These are phyloP conservation scores for Sitophilus oryzae DNA, from an alignment of 1,140 invertebrate species.

Conservation along the genomic window DNA sequence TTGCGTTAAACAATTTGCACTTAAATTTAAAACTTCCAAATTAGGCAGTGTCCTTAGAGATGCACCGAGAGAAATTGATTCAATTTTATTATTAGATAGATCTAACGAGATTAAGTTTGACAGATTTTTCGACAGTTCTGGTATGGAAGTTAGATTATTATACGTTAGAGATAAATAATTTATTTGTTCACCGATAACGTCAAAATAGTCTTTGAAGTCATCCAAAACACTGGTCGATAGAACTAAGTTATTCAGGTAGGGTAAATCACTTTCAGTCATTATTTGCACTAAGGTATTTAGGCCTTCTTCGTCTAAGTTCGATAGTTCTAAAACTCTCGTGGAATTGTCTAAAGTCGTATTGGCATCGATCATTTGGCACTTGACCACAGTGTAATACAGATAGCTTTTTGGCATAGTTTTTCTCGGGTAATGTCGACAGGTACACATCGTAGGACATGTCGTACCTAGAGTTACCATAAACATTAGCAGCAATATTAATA, in stretches of 20 bases:
- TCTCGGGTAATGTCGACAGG: slow-evolving; percentile 23
- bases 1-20: slow-evolving; percentile 49
- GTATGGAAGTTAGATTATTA: slow-evolving; percentile 47
- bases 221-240: slow-evolving; percentile 16
- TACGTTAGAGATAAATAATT: slow-evolving; percentile 47
- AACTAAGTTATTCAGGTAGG: slow-evolving; percentile 12
- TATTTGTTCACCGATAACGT: slow-evolving; percentile 33
- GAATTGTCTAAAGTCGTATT: slow-evolving; percentile 18
- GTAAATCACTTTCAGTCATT: slow-evolving; percentile 15
- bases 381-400: slow-evolving; percentile 16
- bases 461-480: slow-evolving; percentile 7
- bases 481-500: slow-evolving; percentile 16
- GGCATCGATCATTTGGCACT: slow-evolving; percentile 16
- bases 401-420: slow-evolving; percentile 15
- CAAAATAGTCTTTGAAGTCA: slow-evolving; percentile 35
- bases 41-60: slow-evolving; percentile 40
- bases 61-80: slow-evolving; percentile 17
- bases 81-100: slow-evolving; percentile 49
- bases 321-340: slow-evolving; percentile 19
- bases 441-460: slow-evolving; percentile 28
- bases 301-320: slow-evolving; percentile 10
- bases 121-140: slow-evolving; percentile 32
- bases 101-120: slow-evolving; percentile 48
- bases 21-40: slow-evolving; percentile 50
- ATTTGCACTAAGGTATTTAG: slow-evolving; percentile 6